phyloP scores from a whole-genome alignment of 2,797 vertebrate genomes.

The Taenioides sp. region DNA sequence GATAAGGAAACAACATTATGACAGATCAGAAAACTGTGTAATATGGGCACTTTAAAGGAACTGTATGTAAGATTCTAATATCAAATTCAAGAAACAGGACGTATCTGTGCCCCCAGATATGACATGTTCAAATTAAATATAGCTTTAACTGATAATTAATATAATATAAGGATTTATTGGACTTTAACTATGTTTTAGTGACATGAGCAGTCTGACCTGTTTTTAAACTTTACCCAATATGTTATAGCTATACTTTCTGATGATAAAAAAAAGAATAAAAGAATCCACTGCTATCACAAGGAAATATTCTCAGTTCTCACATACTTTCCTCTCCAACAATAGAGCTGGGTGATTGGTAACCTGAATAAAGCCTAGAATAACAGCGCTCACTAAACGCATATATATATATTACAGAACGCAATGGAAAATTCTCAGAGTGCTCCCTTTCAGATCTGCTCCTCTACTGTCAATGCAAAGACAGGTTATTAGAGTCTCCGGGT shows the following conservation, averaged over 20 bases:
- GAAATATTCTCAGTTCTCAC: not conserved
- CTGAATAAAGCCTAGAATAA: not conserved
- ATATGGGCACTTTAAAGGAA: too few relatives aligned
- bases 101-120: too few relatives aligned
- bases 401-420: not conserved
- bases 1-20: too few relatives aligned
- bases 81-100: too few relatives aligned
- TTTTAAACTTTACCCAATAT: not conserved
- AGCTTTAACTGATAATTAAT: too few relatives aligned
- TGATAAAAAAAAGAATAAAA: not conserved
- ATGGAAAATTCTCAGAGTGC: not conserved
- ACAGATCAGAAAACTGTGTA: too few relatives aligned
- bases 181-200: too few relatives aligned
- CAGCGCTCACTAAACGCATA: not conserved
- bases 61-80: too few relatives aligned
- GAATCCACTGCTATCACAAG: too few relatives aligned
- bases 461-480: not conserved
- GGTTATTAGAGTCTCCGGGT: slow-evolving; percentile 30
- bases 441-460: not conserved
- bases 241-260: not conserved
- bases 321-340: not conserved
- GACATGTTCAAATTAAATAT: too few relatives aligned
- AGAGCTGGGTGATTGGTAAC: not conserved
- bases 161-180: too few relatives aligned
- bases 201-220: too few relatives aligned